Evolutionary conservation across 2,888 invertebrate species (phyloP).

Genomic region (Trachelus iudaicus): DNA sequence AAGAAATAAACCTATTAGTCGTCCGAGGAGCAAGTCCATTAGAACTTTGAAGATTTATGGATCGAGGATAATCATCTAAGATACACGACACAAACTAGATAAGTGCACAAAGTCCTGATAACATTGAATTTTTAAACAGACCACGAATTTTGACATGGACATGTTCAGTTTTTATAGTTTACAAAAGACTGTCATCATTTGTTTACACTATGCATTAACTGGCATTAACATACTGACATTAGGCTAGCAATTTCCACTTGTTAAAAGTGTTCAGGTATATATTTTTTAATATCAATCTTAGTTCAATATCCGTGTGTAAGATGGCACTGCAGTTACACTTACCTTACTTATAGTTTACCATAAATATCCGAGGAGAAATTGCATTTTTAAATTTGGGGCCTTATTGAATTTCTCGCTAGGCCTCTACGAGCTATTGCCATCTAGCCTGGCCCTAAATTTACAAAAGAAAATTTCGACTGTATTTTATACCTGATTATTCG

Average conservation of each 20-base stretch:
- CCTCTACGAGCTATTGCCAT: no score
- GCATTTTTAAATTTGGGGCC: background rate
- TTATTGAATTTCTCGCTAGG: background rate
- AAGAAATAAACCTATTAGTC: slow-evolving; percentile 39
- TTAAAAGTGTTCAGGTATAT: background rate
- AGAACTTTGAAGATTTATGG: slow-evolving; percentile 22
- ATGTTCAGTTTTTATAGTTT: background rate
- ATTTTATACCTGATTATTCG: no score
- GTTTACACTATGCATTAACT: background rate
- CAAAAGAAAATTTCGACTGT: no score
- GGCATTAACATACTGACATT: background rate
- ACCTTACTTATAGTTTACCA: background rate
- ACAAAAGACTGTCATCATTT: background rate
- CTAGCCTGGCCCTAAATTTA: no score
- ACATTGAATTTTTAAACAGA: background rate
- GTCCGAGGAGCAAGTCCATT: slow-evolving; percentile 44
- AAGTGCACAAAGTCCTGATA: background rate
- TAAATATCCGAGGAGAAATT: background rate
- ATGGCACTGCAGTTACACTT: background rate
- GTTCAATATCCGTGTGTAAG: background rate
- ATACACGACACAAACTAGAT: background rate
- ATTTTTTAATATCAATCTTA: background rate
- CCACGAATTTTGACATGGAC: background rate
- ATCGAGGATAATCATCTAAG: background rate
- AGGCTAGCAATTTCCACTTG: background rate